Evolutionary conservation across 2,797 vertebrate species (phyloP).

Genomic region (Mormyrops boulengeri): DNA sequence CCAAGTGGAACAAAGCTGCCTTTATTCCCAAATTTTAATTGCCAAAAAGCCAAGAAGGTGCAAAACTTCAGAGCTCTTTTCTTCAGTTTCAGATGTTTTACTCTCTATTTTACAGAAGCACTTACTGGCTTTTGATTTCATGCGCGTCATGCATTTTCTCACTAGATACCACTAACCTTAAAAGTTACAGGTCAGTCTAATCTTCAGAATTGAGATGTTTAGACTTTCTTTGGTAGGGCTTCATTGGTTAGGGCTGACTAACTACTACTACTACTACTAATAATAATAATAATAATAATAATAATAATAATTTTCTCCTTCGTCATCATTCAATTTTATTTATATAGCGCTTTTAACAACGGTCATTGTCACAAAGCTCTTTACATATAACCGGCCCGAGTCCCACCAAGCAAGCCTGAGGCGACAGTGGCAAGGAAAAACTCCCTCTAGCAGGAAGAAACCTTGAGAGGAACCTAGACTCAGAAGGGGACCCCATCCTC

Average conservation of each 20-base stretch:
- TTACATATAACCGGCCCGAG: no score
- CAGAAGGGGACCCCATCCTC: no score
- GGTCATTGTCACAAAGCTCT: no score
- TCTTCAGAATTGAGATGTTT: slow-evolving; percentile 34
- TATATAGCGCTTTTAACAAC: no score
- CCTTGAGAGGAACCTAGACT: no score
- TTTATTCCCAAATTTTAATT: background rate
- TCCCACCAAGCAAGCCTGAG: no score
- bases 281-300: background rate
- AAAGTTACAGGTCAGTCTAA: slow-evolving; percentile 13
- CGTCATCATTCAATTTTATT: no score
- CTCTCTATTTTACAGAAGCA: background rate
- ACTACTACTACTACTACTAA: background rate
- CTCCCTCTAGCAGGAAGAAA: no score
- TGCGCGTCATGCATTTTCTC: background rate
- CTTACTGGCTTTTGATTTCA: slow-evolving; percentile 48
- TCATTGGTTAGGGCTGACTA: background rate
- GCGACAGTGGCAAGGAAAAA: no score
- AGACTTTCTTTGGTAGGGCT: slow-evolving; percentile 43
- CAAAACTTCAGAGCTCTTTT: background rate
- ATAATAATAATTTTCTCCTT: background rate
- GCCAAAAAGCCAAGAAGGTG: background rate
- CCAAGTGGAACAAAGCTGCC: background rate
- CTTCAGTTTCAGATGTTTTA: background rate
- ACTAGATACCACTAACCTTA: slow-evolving; percentile 40